phyloP scores from a whole-genome alignment of 2,113 vertebrate species.

The human (Homo sapiens) region DNA sequence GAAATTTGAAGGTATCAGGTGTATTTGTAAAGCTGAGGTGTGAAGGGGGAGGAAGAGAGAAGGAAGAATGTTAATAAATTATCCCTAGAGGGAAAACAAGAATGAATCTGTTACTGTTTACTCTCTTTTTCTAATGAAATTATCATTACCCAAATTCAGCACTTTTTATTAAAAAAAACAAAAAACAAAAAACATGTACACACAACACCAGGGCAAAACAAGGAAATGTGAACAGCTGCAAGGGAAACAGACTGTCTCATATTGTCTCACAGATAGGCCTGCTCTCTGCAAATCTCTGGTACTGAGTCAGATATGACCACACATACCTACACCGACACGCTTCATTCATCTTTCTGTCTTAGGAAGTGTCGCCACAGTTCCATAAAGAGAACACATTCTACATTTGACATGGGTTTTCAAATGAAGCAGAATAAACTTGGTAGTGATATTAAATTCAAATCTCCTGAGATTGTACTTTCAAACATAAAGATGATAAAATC shows the following conservation, averaged over 20 bases:
- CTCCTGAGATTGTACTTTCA: conserved; percentile 36
- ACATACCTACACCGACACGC: neutral
- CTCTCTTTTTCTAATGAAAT: conserved; percentile 55
- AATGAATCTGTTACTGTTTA: conserved; percentile 5
- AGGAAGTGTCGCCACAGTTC: neutral
- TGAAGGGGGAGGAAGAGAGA: neutral
- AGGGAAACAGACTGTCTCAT: conserved; percentile 58
- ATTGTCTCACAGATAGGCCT: conserved; percentile 21
- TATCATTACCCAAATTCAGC: conserved; percentile 58
- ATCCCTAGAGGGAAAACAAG: conserved; percentile 44
- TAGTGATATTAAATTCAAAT: neutral
- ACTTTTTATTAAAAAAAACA: conserved; percentile 39
- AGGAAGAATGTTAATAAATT: conserved; percentile 35
- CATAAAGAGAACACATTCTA: neutral
- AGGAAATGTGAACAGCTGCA: conserved; percentile 71
- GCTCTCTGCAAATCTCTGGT: conserved; percentile 35
- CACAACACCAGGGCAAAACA: conserved; percentile 35
- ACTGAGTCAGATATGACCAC: conserved; percentile 24
- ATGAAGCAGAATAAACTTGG: conserved; percentile 28
- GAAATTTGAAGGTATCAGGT: conserved; percentile 28
- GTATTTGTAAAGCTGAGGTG: conserved; percentile 45
- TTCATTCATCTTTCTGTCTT: conserved; percentile 12
- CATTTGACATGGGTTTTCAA: conserved; percentile 20
- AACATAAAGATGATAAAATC: conserved; percentile 24
- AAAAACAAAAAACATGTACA: neutral